These are phyloP conservation scores for Pseudochaenichthys georgianus DNA, from an alignment of 2,797 vertebrate species.

Conservation along the genomic window DNA sequence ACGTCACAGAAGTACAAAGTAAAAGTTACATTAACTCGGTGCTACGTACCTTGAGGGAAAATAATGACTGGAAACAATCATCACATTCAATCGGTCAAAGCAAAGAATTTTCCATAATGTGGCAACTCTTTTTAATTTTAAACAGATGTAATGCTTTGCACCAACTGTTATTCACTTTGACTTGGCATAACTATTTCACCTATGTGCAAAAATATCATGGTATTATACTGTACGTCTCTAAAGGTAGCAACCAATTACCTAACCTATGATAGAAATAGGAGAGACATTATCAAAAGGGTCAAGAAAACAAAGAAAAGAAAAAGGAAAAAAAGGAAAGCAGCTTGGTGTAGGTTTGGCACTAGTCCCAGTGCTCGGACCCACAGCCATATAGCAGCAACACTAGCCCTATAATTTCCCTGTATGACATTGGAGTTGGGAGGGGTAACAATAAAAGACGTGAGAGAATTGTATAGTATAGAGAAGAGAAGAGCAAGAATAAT, in stretches of 20 bases:
- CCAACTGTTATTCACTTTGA: conserved; percentile 14
- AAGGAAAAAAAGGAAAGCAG: conserved; percentile 14
- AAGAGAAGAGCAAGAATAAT: conserved; percentile 10
- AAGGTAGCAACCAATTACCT: conserved; percentile 35
- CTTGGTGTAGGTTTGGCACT: conserved; percentile 19
- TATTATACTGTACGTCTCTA: conserved; percentile 15
- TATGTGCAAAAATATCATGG: conserved; percentile 23
- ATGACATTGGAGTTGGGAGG: not conserved
- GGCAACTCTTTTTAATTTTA: conserved; percentile 50
- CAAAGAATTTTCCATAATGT: conserved; percentile 49
- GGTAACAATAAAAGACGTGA: not conserved
- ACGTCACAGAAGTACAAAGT: conserved; percentile 24
- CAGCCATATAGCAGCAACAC: conserved; percentile 10
- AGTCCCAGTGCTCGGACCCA: conserved; percentile 4
- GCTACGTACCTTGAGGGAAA: conserved; percentile 40
- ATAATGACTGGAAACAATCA: conserved; percentile 64
- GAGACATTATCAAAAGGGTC: conserved; percentile 19
- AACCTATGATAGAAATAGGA: conserved; percentile 15
- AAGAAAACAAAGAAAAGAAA: conserved; percentile 26
- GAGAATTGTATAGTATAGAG: not conserved
- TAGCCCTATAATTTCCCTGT: not conserved
- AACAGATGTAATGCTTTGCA: conserved; percentile 50
- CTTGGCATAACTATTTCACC: conserved; percentile 26
- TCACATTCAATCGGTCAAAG: conserved; percentile 61
- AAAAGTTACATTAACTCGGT: conserved; percentile 43